Evolutionary conservation across 2,888 invertebrate species (phyloP).

Genomic region (Listrodromus nycthemerus): DNA sequence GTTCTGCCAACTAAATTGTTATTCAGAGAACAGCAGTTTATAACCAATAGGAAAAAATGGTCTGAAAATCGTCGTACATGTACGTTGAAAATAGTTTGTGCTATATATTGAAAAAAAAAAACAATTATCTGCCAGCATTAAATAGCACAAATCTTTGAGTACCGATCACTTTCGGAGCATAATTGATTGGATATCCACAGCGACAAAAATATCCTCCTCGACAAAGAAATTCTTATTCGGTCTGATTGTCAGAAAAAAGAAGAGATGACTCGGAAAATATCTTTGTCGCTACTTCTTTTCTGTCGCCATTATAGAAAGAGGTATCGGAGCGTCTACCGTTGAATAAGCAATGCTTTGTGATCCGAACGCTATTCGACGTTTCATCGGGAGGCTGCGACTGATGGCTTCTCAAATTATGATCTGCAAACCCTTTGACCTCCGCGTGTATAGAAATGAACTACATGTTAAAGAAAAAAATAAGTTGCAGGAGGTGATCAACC

Average conservation of each 20-base stretch:
- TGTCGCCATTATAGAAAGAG: neutral
- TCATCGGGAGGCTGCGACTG: neutral
- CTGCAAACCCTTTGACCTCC: neutral
- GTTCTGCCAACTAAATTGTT: too few species aligned
- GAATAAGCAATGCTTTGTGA: neutral
- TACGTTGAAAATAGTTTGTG: neutral
- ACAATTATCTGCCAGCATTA: neutral
- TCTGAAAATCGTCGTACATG: neutral
- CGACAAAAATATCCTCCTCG: too few species aligned
- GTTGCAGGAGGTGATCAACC: neutral
- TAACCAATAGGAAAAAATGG: neutral
- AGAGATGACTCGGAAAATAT: neutral
- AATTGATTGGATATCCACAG: neutral
- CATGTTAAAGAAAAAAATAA: neutral
- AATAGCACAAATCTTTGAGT: neutral
- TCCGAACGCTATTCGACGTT: neutral
- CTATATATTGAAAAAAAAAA: too few species aligned
- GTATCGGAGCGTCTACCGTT: neutral
- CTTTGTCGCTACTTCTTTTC: neutral
- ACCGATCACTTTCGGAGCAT: neutral
- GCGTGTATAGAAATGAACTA: neutral
- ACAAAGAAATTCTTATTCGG: neutral
- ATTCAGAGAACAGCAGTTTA: neutral
- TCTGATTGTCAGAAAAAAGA: neutral
- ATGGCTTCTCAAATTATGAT: neutral